Evolutionary conservation across 2,888 invertebrate species (phyloP).

Genomic region (Epicampocera succincta): DNA sequence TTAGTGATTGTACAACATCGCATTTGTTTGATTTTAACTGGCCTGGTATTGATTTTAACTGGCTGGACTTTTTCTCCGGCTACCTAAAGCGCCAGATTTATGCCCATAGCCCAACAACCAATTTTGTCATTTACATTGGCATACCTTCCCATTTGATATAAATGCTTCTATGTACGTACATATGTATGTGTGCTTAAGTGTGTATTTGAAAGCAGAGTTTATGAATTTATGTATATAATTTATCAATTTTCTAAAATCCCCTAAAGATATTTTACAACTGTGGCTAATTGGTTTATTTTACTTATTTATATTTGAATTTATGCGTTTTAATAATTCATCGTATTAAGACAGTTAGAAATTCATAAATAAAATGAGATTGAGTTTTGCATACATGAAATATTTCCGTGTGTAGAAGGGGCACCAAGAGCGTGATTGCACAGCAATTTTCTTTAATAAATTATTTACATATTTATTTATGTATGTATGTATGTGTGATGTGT

Average conservation of each 20-base stretch:
- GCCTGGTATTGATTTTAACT: too few species aligned
- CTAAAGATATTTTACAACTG: conserved; percentile 68
- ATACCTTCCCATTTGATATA: conserved; percentile 27
- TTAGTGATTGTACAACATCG: too few species aligned
- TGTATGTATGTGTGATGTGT: too few species aligned
- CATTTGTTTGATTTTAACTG: too few species aligned
- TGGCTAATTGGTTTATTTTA: conserved; percentile 69
- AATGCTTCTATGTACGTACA: not conserved
- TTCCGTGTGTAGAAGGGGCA: not conserved
- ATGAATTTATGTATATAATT: conserved; percentile 58
- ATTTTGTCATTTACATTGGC: not conserved
- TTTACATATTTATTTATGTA: too few species aligned
- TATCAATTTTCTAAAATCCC: conserved; percentile 66
- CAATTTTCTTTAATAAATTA: not conserved
- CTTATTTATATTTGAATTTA: conserved; percentile 63
- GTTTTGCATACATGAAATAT: conserved; percentile 38
- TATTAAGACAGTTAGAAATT: conserved; percentile 54
- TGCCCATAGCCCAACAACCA: too few species aligned
- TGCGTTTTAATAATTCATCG: conserved; percentile 60
- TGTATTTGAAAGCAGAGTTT: conserved; percentile 22
- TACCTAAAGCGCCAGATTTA: too few species aligned
- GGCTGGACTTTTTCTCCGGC: too few species aligned
- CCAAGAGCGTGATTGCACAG: not conserved
- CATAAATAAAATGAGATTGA: conserved; percentile 50
- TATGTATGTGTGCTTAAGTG: not conserved